Conservation (phyloP, 30 jellyfish, hydroid and myxozoan species). For the Hydractinia symbiolongicarpus region DNA sequence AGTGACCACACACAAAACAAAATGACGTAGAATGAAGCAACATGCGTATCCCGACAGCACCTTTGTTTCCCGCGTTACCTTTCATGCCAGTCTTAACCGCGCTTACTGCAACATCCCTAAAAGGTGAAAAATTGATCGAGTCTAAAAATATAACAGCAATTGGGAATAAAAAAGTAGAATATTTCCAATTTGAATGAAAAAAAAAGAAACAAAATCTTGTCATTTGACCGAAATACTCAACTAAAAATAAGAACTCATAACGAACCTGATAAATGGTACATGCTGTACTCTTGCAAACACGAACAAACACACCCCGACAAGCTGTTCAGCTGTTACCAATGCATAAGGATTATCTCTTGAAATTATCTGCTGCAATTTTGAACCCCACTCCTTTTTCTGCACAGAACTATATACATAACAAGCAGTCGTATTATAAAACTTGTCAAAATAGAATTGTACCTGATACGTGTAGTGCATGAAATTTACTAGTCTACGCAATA, state of each 20-base stretch:
- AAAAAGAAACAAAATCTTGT: neutral
- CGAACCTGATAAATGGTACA: slow-evolving; percentile 86
- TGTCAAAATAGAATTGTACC: neutral
- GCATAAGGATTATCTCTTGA: slow-evolving; percentile 94
- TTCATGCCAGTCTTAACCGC: slow-evolving; percentile 94
- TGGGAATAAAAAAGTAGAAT: neutral
- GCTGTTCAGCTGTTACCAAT: slow-evolving; percentile 81
- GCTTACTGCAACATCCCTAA: slow-evolving; percentile 91
- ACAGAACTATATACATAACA: slow-evolving; percentile 56
- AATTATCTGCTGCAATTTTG: slow-evolving; percentile 73
- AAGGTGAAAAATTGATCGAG: neutral
- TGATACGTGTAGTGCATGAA: neutral
- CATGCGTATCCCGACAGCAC: slow-evolving; percentile 95
- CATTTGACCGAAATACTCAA: too few relatives aligned
- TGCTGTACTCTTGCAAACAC: slow-evolving; percentile 89
- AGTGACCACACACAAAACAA: slow-evolving; percentile 95
- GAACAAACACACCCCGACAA: slow-evolving; percentile 97
- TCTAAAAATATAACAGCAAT: too few relatives aligned
- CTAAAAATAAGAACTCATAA: neutral
- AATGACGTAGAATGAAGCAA: slow-evolving; percentile 81
- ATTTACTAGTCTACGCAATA: neutral
- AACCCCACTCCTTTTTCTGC: slow-evolving; percentile 95
- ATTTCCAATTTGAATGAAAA: neutral
- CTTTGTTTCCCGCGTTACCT: slow-evolving; percentile 98
- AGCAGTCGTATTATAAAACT: neutral